phyloP scores from a whole-genome alignment of 2,113 vertebrate genomes.

The Sminthopsis crassicaudata region DNA sequence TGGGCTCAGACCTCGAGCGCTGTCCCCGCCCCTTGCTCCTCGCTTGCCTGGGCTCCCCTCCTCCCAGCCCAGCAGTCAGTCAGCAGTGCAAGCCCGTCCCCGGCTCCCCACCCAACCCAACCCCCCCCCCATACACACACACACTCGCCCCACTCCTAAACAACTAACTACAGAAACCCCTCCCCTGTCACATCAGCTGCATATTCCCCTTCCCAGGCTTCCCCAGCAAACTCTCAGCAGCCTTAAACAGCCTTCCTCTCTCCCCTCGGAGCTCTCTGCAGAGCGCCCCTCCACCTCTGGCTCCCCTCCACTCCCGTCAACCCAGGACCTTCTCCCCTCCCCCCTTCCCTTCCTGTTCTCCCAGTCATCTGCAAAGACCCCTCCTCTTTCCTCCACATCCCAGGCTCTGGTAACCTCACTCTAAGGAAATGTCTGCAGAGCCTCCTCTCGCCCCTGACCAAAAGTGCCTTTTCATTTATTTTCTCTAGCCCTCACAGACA shows the following conservation, averaged over 20 bases:
- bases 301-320: background rate
- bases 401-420: slow-evolving; percentile 44
- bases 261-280: slow-evolving; percentile 22
- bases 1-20: slow-evolving; percentile 4
- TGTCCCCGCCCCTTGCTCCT: slow-evolving; percentile 27
- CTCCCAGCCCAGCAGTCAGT: background rate
- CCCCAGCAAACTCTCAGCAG: slow-evolving; percentile 49
- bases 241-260: background rate
- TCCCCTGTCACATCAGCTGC: slow-evolving; percentile 25
- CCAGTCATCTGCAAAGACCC: background rate
- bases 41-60: background rate
- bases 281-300: no score
- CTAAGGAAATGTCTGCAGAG: slow-evolving; percentile 54
- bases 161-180: slow-evolving; percentile 26
- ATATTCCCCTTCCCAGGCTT: background rate
- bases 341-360: background rate
- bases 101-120: background rate
- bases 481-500: slow-evolving; percentile 32
- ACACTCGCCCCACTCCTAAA: slow-evolving; percentile 35
- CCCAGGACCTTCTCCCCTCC: background rate
- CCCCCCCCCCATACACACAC: background rate
- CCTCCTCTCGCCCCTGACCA: slow-evolving; percentile 59
- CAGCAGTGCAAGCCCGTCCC: slow-evolving; percentile 52
- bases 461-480: slow-evolving; percentile 22
- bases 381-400: background rate